Conservation (phyloP, 2,888 invertebrate species). For the Andrena flavipes region DNA sequence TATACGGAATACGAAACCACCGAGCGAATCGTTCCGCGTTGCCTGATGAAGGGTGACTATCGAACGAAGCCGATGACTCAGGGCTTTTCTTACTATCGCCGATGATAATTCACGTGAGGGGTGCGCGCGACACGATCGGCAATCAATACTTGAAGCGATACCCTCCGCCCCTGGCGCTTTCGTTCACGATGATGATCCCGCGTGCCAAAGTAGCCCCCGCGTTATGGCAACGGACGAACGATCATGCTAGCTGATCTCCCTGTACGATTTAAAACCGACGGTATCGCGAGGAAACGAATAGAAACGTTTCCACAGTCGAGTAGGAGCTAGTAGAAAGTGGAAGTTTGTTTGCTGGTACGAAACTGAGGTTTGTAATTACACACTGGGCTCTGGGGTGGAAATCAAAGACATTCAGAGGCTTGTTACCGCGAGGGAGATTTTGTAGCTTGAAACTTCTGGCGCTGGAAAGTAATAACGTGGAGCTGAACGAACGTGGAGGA, state of each 20-base stretch:
- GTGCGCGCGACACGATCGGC: slow-evolving; percentile 80
- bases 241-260: not conserved
- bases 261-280: slow-evolving; percentile 16
- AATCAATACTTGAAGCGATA: slow-evolving; percentile 80
- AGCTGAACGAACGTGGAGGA: no score
- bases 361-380: not conserved
- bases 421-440: no score
- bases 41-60: slow-evolving; percentile 73
- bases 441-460: no score
- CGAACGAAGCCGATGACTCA: slow-evolving; percentile 79
- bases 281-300: not conserved
- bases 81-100: slow-evolving; percentile 78
- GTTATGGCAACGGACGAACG: slow-evolving; percentile 40
- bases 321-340: not conserved
- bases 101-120: slow-evolving; percentile 82
- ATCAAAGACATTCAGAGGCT: no score
- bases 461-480: no score
- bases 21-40: slow-evolving; percentile 58
- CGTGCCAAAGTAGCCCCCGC: slow-evolving; percentile 40
- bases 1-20: slow-evolving; percentile 54
- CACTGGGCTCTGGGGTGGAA: no score
- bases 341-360: not conserved
- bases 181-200: slow-evolving; percentile 36
- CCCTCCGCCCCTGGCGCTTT: slow-evolving; percentile 54
- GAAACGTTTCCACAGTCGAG: not conserved